Conservation (phyloP, 1,140 invertebrate species). For the Nymphalis io region DNA sequence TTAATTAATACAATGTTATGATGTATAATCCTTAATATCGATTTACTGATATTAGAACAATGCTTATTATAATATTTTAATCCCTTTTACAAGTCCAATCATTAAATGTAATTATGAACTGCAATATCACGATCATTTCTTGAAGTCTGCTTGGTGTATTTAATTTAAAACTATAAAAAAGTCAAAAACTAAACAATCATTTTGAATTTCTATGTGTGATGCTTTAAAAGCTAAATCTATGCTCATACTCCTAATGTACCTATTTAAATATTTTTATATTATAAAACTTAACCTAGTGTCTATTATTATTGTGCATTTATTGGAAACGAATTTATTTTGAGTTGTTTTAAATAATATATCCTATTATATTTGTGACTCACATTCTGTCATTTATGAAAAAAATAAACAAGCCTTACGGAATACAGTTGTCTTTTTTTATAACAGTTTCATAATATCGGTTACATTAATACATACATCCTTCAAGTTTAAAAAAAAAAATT, state of each 20-base stretch:
- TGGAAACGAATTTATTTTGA: conserved; percentile 78
- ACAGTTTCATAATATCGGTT: no score
- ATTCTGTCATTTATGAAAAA: conserved; percentile 35
- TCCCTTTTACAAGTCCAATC: neutral
- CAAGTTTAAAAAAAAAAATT: no score
- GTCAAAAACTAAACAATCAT: neutral
- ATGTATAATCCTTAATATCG: no score
- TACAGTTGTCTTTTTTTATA: neutral
- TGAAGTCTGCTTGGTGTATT: conserved; percentile 7
- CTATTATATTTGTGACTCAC: conserved; percentile 44
- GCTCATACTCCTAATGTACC: conserved; percentile 56
- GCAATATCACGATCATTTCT: neutral
- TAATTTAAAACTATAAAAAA: neutral
- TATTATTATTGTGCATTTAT: conserved; percentile 71
- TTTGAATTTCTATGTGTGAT: conserved; percentile 40
- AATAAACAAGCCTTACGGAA: conserved; percentile 39
- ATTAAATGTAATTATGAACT: neutral
- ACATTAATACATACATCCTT: no score
- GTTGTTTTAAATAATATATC: conserved; percentile 61
- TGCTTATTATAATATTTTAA: neutral
- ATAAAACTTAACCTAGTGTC: conserved; percentile 50
- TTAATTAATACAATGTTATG: no score
- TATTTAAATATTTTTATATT: conserved; percentile 68
- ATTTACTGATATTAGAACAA: no score
- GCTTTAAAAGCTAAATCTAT: conserved; percentile 55